Evolutionary conservation across 2,888 invertebrate genomes (phyloP).

Genomic region (Stomorhina lunata): DNA sequence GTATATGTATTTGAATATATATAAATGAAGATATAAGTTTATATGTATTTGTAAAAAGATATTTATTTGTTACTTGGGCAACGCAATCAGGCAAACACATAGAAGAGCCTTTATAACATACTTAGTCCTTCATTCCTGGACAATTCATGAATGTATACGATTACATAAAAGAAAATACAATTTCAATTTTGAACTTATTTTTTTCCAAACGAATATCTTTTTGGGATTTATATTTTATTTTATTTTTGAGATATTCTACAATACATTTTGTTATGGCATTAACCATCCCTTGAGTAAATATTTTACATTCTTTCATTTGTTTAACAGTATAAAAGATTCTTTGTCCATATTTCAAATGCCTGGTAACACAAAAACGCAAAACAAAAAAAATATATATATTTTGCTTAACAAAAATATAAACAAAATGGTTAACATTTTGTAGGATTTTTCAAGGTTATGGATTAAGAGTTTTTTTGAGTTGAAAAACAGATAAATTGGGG

Average conservation of each 20-base stretch:
- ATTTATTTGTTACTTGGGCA: conserved; percentile 37
- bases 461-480: background rate
- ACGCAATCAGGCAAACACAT: background rate
- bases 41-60: background rate
- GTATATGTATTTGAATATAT: background rate
- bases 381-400: background rate
- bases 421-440: conserved; percentile 46
- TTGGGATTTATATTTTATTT: background rate
- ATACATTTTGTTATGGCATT: background rate
- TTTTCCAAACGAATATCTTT: background rate
- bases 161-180: conserved; percentile 49
- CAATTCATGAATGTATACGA: conserved; percentile 34
- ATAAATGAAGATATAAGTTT: background rate
- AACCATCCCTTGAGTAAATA: conserved; percentile 49
- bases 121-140: conserved; percentile 26
- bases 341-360: conserved; percentile 22
- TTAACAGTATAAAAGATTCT: conserved; percentile 22
- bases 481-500: background rate
- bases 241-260: background rate
- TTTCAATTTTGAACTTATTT: conserved; percentile 32
- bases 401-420: background rate
- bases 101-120: no score
- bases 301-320: conserved; percentile 37
- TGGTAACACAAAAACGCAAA: conserved; percentile 10
- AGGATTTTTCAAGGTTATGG: conserved; percentile 53